These are phyloP conservation scores for Acanthisitta chloris DNA, from an alignment of 2,113 vertebrate genomes.

Conservation along the genomic window DNA sequence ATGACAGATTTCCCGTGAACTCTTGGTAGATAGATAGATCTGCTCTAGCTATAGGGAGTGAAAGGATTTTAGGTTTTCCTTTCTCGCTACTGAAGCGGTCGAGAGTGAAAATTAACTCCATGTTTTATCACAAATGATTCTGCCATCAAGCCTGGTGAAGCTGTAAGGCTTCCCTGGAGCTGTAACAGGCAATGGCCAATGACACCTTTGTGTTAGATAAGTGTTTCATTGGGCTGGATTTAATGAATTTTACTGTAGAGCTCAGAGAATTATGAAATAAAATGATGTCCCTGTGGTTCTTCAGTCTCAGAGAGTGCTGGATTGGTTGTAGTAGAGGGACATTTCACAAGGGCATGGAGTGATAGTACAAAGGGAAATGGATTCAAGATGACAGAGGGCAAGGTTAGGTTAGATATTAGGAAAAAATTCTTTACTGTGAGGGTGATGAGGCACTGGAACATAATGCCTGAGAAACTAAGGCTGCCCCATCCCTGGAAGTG, in stretches of 20 bases:
- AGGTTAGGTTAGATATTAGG: too few relatives aligned
- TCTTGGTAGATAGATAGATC: neutral
- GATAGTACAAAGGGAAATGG: too few relatives aligned
- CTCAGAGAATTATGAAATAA: neutral
- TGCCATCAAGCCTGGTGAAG: neutral
- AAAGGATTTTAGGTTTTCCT: neutral
- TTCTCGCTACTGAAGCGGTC: neutral
- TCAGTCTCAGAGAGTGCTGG: neutral
- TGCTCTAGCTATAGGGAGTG: neutral
- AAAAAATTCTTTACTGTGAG: too few relatives aligned
- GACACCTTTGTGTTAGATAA: neutral
- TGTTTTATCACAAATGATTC: neutral
- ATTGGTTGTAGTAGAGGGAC: too few relatives aligned
- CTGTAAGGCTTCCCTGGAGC: neutral
- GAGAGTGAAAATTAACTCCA: neutral
- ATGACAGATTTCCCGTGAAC: neutral
- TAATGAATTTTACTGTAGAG: neutral
- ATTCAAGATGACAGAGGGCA: too few relatives aligned
- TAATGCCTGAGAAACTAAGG: too few relatives aligned
- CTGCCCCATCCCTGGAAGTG: too few relatives aligned
- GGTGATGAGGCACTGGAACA: too few relatives aligned
- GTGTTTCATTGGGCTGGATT: neutral
- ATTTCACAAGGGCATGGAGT: too few relatives aligned
- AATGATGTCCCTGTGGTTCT: neutral
- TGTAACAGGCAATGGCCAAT: neutral